Conservation (phyloP, 1,140 invertebrate genomes). For the Drosophila kohkoa region DNA sequence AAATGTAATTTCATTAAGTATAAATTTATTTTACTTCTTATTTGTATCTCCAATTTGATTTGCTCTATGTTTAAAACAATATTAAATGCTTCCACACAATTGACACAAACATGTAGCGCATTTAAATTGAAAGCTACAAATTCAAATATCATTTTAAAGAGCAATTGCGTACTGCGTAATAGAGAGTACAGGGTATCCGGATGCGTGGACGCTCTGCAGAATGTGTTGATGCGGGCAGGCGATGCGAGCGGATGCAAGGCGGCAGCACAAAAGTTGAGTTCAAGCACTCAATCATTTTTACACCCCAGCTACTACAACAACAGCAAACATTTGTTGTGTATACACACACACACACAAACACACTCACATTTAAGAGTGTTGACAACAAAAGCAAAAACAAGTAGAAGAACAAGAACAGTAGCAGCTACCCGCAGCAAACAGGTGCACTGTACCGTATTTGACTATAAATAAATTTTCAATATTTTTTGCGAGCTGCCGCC, state of each 20-base stretch:
- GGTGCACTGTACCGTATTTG: constrained; percentile 76
- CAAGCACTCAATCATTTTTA: constrained; percentile 80
- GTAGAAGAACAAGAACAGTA: constrained; percentile 11
- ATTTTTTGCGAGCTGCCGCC: constrained; percentile 52
- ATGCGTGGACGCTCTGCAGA: background rate
- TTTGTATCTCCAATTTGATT: too few relatives aligned
- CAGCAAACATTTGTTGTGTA: constrained; percentile 35
- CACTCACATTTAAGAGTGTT: constrained; percentile 25
- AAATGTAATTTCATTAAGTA: too few relatives aligned
- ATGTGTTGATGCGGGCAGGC: background rate
- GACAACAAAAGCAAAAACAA: constrained; percentile 29
- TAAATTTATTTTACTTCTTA: too few relatives aligned
- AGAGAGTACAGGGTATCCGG: background rate
- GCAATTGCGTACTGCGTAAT: too few relatives aligned
- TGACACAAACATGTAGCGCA: too few relatives aligned
- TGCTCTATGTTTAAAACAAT: too few relatives aligned
- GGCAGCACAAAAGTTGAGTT: constrained; percentile 68
- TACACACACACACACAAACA: constrained; percentile 20
- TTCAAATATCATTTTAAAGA: too few relatives aligned
- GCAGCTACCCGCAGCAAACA: constrained; percentile 46
- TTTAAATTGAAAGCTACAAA: too few relatives aligned
- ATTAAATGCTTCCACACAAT: too few relatives aligned
- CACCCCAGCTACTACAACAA: constrained; percentile 60
- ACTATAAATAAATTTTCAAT: constrained; percentile 79
- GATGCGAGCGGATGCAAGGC: constrained; percentile 2